These are phyloP conservation scores for Drosophila barbarae DNA, from an alignment of 2,888 invertebrate genomes.

Conservation along the genomic window DNA sequence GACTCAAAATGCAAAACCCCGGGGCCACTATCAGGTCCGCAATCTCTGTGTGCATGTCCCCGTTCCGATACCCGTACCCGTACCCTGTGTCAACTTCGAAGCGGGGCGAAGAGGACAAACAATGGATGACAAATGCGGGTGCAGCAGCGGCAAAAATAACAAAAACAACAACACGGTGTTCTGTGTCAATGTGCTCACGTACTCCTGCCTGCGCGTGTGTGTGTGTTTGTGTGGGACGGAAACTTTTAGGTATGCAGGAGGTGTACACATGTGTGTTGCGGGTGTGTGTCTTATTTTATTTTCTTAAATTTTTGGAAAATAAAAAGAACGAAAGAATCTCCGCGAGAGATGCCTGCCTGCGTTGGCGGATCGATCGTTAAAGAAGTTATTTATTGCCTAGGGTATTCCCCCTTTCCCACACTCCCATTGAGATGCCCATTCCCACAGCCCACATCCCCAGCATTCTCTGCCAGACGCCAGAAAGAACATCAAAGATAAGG, in stretches of 20 bases:
- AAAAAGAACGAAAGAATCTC: slow-evolving; percentile 16
- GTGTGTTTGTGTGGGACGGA: slow-evolving; percentile 41
- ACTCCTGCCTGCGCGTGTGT: slow-evolving; percentile 24
- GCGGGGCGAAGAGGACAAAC: slow-evolving; percentile 48
- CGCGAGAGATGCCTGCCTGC: slow-evolving; percentile 11
- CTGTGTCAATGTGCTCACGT: slow-evolving; percentile 43
- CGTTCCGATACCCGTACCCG: slow-evolving; percentile 15
- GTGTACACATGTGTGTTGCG: slow-evolving; percentile 30
- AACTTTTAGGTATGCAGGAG: slow-evolving; percentile 34
- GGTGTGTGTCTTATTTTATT: slow-evolving; percentile 28
- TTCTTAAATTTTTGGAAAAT: slow-evolving; percentile 20
- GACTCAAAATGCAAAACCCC: slow-evolving; percentile 64
- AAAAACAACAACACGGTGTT: slow-evolving; percentile 39
- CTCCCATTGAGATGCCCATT: background rate
- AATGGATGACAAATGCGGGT: slow-evolving; percentile 48
- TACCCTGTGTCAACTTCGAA: slow-evolving; percentile 33
- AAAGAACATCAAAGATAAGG: slow-evolving; percentile 38
- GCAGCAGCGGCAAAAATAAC: slow-evolving; percentile 34
- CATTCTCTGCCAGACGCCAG: background rate
- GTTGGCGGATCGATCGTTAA: slow-evolving; percentile 44
- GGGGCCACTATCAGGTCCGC: slow-evolving; percentile 47
- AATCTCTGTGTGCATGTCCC: slow-evolving; percentile 44
- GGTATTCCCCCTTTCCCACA: slow-evolving; percentile 27
- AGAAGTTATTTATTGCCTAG: slow-evolving; percentile 41
- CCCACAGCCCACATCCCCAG: slow-evolving; percentile 1